Base-by-base conservation (phyloP, 2,888 invertebrate species). In the Netelia fuscicornis region DNA sequence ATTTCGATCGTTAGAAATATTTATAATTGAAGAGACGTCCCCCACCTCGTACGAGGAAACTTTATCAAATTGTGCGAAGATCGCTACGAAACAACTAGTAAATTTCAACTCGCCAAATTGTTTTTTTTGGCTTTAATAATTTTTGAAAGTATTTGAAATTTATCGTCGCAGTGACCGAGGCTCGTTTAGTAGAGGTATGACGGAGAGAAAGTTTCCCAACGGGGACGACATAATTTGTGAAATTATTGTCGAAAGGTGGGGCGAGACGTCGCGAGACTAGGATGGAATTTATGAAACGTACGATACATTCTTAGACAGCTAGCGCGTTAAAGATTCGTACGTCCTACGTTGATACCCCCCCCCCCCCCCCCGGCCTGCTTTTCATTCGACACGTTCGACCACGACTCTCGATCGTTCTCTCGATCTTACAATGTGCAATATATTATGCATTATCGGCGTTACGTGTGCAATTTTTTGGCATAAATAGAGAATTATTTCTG, bases 261-360 rank as follows among this genome's bases (percentile, higher is more conserved):
- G 17, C 44, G 10, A 5, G 20, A 58, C 42, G 17, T 74, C 23
- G 58, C 42, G 8, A 56, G 42, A 42, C 71, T 13, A 5, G 25
- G 56, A 48, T 3, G 48, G 48, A 48, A 48, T 48, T 48, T 48
- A 48, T 48, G 48, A 48, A 48, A 48, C 9, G 60, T 48, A 71
- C 23, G 37, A 37, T 42, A 71, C 71, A 58, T 72, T 60, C 44
- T 44, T 71, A 23, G 58, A 60, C 60, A 72, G 20, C 23, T 42
- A 1, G n/a, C 23, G 60, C 23, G 72, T 44, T 72, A n/a, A 60
- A 60, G 42, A 17, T 44, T 23, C 25, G 48, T 30, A 48, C 20
- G 13, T 23, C 23, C 9, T 44, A 30, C 42, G 6, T 48, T 13
- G 58, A 44, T 25, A 72, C 17, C 17, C 17, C 17, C 17, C 11